Percentiles rank a stretch among this genome's conserved stretches.
Conservation (phyloP, 2,888 invertebrate species). For the Kuschelorhynchus macadamiae region DNA sequence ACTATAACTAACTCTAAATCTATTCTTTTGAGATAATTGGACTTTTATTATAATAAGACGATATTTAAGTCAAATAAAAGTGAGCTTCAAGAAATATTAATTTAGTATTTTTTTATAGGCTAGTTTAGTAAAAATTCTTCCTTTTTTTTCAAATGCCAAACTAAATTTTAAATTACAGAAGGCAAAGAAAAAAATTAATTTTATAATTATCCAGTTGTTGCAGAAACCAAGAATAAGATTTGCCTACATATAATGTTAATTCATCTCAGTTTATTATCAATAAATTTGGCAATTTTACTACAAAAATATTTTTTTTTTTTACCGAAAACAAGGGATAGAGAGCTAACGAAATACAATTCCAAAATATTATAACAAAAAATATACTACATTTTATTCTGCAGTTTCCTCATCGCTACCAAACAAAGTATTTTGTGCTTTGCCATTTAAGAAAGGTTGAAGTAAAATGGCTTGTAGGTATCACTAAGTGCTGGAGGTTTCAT, state of each 20-base stretch:
- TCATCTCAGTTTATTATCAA: background rate
- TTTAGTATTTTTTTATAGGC: too few relatives aligned
- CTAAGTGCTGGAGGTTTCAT: background rate
- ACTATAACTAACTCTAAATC: too few relatives aligned
- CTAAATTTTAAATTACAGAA: slow-evolving; percentile 11
- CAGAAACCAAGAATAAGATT: background rate
- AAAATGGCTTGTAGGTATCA: slow-evolving; percentile 2
- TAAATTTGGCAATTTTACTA: slow-evolving; percentile 12
- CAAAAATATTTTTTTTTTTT: slow-evolving; percentile 10
- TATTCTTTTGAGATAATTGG: too few relatives aligned
- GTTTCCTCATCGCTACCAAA: slow-evolving; percentile 11
- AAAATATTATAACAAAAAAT: slow-evolving; percentile 1
- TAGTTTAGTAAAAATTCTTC: too few relatives aligned
- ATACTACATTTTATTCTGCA: slow-evolving; percentile 8
- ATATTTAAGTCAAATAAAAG: too few relatives aligned
- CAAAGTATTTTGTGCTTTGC: slow-evolving; percentile 10
- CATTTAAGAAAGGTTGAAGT: slow-evolving; percentile 4
- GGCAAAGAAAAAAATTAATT: slow-evolving; percentile 13
- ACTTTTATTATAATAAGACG: too few relatives aligned
- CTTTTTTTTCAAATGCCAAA: background rate
- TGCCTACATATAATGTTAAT: background rate
- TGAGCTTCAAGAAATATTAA: too few relatives aligned
- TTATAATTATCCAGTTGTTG: slow-evolving; percentile 3
- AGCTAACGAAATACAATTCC: background rate
- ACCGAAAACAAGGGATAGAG: slow-evolving; percentile 3